Evolutionary conservation across 2,888 invertebrate genomes (phyloP).

Genomic region (Ornithoptera priamus): DNA sequence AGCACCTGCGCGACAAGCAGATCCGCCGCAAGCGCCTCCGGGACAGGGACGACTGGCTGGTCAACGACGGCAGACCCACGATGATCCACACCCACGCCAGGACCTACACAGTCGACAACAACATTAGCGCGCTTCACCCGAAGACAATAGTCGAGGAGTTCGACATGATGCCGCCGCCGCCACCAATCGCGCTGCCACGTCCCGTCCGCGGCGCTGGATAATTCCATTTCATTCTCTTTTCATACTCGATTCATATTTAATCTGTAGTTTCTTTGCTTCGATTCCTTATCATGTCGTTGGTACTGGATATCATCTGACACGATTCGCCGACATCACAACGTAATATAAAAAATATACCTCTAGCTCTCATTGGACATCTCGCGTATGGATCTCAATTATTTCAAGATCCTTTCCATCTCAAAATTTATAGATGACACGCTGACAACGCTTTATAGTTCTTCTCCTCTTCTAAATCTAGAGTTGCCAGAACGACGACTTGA

Average conservation of each 20-base stretch:
- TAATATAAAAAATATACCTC: no score
- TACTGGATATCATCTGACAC: no score
- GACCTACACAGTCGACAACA: conserved; percentile 77
- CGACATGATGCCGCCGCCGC: conserved; percentile 61
- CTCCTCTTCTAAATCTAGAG: conserved; percentile 57
- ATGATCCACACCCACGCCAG: conserved; percentile 72
- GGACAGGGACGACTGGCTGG: conserved; percentile 61
- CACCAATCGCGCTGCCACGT: conserved; percentile 45
- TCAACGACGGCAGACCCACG: conserved; percentile 57
- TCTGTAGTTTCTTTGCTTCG: neutral
- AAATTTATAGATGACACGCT: neutral
- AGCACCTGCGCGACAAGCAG: conserved; percentile 68
- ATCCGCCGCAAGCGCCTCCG: conserved; percentile 55
- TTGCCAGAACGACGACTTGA: conserved; percentile 44
- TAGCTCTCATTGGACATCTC: no score
- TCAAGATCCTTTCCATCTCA: neutral
- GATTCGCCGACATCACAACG: no score
- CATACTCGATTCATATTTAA: neutral
- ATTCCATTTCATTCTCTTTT: conserved; percentile 10
- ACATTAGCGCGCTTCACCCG: conserved; percentile 79
- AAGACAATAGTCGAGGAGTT: conserved; percentile 80
- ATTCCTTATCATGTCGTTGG: neutral
- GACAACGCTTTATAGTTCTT: conserved; percentile 39
- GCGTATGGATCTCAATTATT: neutral
- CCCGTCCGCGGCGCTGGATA: conserved; percentile 47